Evolutionary conservation across 2,113 vertebrate genomes (phyloP), one percentile per base, ranked within the genome.

Genomic region (Thunnus thynnus): DNA sequence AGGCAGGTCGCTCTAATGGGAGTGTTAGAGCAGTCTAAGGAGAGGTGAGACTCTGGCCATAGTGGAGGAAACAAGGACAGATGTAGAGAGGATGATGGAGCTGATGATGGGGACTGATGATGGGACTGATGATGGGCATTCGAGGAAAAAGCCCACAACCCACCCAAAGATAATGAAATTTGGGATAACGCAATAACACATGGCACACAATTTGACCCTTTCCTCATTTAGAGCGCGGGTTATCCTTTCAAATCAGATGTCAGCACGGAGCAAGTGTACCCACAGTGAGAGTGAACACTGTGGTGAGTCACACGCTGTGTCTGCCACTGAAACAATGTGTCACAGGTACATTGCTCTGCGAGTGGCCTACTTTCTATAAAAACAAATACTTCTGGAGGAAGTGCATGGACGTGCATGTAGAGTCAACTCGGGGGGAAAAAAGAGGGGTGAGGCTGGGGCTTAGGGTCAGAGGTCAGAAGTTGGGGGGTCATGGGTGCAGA

Each of bases 311-410:
- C 77, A 57, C 61, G 70, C 60, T 71, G 78, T 18, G 60, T 12
- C 76, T 72, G 82, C 60, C 51, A 58, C 68, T 69, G 57, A 75
- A 85, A 76, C 65, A 68, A 58, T 78, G 78, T 87, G 80, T 83
- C 83, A 76, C 77, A 80, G 75, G 78, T 68, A 78, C 84, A 60
- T 20, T 5, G 63, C 72, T 70, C 76, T 69, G 75, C 50, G 46
- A 78, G 55, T 89, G 88, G 78, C 91, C 88, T 87, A 88, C 72
- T 91, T 92, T 86, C 73, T n/a, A 41, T 9, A 13, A 72, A 78
- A 70, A 85, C 62, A 70, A 77, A 73, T 13, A 50, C 55, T 67
- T n/a, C 55, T n/a, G 50, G 57, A 56, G 65, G 64, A 65, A 52
- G 51, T 44, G 48, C 0, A 8, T 71, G 20, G 13, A 4, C 25